phyloP scores from a whole-genome alignment of 2,113 vertebrate species.

The Aegithalos caudatus region DNA sequence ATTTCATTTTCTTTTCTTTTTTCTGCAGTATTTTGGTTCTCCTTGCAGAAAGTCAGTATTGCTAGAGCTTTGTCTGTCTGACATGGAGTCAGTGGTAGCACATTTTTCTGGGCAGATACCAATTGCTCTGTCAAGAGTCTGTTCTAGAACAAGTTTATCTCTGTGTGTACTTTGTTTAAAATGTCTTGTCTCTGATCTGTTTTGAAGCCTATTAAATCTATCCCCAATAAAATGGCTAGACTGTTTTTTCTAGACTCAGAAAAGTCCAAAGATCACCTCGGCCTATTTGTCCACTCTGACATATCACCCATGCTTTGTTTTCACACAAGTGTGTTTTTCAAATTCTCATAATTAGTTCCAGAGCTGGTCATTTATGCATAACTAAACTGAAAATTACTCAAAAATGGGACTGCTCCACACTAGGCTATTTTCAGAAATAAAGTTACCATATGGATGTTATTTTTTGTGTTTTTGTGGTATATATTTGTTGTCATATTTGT shows the following conservation, averaged over 20 bases:
- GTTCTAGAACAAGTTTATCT: not conserved
- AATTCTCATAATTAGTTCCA: not conserved
- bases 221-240: fast-evolving
- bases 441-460: not conserved
- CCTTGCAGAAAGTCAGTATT: not conserved
- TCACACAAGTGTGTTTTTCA: not conserved
- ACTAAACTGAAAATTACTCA: not conserved
- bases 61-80: fast-evolving
- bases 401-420: not conserved
- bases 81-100: fast-evolving
- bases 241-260: not conserved
- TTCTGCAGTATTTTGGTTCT: not conserved
- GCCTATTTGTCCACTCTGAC: not conserved
- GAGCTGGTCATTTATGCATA: not conserved
- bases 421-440: not conserved
- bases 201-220: not conserved
- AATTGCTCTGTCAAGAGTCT: not conserved
- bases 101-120: not conserved
- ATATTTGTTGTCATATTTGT: not conserved
- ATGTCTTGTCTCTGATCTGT: not conserved
- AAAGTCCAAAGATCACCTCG: not conserved
- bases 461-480: not conserved
- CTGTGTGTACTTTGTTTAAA: not conserved
- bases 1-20: not conserved
- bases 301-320: not conserved